A percentile compares a stretch with the other conserved stretches of the same genome.
These are phyloP conservation scores for Venustaconcha ellipsiformis DNA, from an alignment of 1,140 invertebrate species.

Conservation along the genomic window DNA sequence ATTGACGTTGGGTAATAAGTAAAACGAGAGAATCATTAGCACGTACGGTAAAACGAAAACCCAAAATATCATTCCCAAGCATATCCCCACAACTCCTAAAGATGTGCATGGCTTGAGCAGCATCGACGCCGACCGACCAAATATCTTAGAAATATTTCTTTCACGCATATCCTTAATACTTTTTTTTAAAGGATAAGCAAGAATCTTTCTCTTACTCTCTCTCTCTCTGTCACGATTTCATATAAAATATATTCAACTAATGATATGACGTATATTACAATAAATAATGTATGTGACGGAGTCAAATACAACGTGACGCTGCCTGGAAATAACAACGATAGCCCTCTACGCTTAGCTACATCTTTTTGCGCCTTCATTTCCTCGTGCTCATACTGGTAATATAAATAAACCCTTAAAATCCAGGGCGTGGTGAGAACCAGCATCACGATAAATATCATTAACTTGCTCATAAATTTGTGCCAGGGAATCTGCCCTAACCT, in stretches of 20 bases:
- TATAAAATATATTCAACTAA: background rate
- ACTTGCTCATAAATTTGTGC: background rate
- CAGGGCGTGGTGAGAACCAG: background rate
- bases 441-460: slow-evolving; percentile 3
- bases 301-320: slow-evolving; percentile 5
- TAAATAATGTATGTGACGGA: slow-evolving; percentile 6
- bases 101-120: slow-evolving; percentile 16
- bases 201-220: slow-evolving; percentile 22
- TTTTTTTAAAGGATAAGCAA: slow-evolving; percentile 29
- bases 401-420: slow-evolving; percentile 6
- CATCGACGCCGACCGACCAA: slow-evolving; percentile 5
- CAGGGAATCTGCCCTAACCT: background rate
- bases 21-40: slow-evolving; percentile 36
- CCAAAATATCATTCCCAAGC: slow-evolving; percentile 34
- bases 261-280: slow-evolving; percentile 7
- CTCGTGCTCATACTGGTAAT: slow-evolving; percentile 4
- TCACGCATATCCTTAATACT: slow-evolving; percentile 43
- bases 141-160: slow-evolving; percentile 12
- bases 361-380: background rate
- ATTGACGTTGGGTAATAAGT: slow-evolving; percentile 40
- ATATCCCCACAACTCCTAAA: slow-evolving; percentile 39
- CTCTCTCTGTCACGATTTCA: background rate
- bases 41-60: slow-evolving; percentile 26
- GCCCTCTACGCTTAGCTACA: background rate
- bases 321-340: slow-evolving; percentile 3